phyloP scores from a whole-genome alignment of 30 jellyfish, hydroid and myxozoan species.

The Turritopsis dohrnii region DNA sequence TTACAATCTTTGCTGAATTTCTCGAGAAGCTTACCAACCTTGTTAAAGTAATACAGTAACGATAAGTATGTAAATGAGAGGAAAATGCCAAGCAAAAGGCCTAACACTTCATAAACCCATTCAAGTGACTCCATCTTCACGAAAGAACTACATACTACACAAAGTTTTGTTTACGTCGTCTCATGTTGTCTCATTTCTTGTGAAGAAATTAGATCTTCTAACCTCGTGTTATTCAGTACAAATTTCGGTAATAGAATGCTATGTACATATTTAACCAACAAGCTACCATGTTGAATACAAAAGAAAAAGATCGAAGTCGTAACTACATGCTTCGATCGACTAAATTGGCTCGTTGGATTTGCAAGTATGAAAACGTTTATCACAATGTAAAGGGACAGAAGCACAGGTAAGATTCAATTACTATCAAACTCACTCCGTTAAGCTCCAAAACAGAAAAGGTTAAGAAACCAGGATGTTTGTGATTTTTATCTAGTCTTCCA shows the following conservation, averaged over 20 bases:
- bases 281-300: not conserved
- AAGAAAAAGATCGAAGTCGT: too few species aligned
- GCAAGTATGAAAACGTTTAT: too few species aligned
- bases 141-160: not conserved
- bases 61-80: not conserved
- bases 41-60: not conserved
- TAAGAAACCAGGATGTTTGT: too few species aligned
- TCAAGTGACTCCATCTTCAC: not conserved
- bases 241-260: not conserved
- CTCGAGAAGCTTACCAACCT: conserved; percentile 82
- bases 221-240: not conserved
- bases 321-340: too few species aligned
- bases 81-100: not conserved
- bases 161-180: not conserved
- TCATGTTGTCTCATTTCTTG: not conserved
- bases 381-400: too few species aligned
- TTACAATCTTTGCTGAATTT: conserved; percentile 91
- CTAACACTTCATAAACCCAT: not conserved
- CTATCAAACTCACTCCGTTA: too few species aligned
- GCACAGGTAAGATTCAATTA: too few species aligned
- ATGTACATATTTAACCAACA: not conserved
- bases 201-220: not conserved
- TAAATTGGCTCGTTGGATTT: too few species aligned
- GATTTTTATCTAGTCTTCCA: too few species aligned
- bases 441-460: too few species aligned